A percentile compares a stretch with the other conserved stretches of the same genome.
Evolutionary conservation across 2,113 vertebrate genomes (phyloP).

Genomic region (Dissostichus mawsoni): DNA sequence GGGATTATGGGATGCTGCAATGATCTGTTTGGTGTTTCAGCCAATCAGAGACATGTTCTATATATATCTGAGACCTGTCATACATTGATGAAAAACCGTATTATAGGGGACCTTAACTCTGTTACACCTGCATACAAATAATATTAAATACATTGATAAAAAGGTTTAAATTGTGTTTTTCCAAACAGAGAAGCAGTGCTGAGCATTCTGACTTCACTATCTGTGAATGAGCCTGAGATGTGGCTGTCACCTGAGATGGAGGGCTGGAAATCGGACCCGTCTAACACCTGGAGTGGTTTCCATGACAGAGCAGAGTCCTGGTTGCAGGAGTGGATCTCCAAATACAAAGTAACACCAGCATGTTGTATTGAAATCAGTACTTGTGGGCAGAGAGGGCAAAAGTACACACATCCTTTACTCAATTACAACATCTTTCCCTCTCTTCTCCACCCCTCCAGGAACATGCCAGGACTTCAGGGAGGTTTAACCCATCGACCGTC

Average conservation of each 20-base stretch:
- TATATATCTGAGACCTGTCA: no score
- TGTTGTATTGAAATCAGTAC: background rate
- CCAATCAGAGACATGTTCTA: no score
- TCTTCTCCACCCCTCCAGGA: constrained; percentile 38
- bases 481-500: background rate
- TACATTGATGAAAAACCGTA: no score
- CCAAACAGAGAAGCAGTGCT: constrained; percentile 48
- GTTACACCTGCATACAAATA: no score
- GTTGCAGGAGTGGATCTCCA: constrained; percentile 72
- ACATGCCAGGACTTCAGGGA: constrained; percentile 17
- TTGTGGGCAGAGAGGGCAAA: no score
- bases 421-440: background rate
- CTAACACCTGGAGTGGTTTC: constrained; percentile 49
- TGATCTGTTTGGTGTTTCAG: no score
- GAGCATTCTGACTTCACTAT: constrained; percentile 53
- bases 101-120: no score
- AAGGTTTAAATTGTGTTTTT: no score
- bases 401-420: no score
- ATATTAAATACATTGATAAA: no score
- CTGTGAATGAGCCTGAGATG: constrained; percentile 58
- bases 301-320: constrained; percentile 57
- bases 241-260: constrained; percentile 71
- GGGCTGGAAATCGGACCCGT: constrained; percentile 47
- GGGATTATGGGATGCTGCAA: no score
- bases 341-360: constrained; percentile 70